Evolutionary conservation across 2,888 invertebrate species (phyloP).

Genomic region (Metacarcinus magister): DNA sequence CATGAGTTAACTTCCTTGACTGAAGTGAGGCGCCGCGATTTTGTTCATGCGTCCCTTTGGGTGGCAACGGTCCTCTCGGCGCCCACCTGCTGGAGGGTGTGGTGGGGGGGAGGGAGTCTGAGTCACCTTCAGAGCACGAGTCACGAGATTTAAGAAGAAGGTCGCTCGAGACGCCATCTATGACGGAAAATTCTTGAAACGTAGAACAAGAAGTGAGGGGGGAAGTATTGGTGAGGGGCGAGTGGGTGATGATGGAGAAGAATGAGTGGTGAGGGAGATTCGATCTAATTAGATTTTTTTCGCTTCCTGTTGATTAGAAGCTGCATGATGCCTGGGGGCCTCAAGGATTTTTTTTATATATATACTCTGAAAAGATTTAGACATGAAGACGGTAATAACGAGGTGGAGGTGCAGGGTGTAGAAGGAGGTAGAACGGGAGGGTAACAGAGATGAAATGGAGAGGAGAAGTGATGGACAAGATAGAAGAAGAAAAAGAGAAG

Average conservation of each 20-base stretch:
- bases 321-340: not conserved
- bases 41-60: not conserved
- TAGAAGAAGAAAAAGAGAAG: not conserved
- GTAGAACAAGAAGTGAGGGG: not conserved
- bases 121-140: slow-evolving; percentile 1
- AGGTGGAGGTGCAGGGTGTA: not conserved
- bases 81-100: not conserved
- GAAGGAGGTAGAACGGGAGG: not conserved
- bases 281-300: not conserved
- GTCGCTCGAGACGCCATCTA: not conserved
- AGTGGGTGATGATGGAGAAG: not conserved
- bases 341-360: not conserved
- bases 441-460: not conserved
- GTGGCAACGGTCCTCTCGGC: not conserved
- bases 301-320: not conserved
- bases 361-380: not conserved
- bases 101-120: not conserved
- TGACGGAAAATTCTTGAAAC: not conserved
- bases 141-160: slow-evolving; percentile 18
- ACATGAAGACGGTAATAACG: not conserved
- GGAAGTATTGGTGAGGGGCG: not conserved
- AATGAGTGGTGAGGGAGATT: not conserved
- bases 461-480: not conserved
- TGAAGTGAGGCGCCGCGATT: not conserved
- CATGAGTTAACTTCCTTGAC: not conserved